Percentiles rank a stretch among this genome's conserved stretches.
phyloP scores from a whole-genome alignment of 2,113 vertebrate genomes.

The Hippolais icterina region DNA sequence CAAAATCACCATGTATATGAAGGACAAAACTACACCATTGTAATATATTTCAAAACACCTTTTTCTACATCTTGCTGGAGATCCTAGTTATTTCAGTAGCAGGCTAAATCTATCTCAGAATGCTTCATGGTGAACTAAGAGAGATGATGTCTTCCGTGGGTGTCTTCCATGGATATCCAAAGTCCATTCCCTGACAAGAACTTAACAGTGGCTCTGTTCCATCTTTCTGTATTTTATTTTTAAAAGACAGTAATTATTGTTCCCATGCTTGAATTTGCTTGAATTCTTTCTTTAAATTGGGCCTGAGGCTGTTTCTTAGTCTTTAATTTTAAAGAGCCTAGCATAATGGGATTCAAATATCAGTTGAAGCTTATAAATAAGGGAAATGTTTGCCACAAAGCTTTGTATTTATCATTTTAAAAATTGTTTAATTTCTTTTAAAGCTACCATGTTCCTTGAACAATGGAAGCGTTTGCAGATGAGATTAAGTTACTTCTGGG shows the following conservation, averaged over 20 bases:
- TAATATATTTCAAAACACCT: background rate
- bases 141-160: background rate
- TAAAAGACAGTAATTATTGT: background rate
- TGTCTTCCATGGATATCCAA: background rate
- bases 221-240: background rate
- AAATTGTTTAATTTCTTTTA: background rate
- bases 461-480: constrained; percentile 96
- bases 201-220: background rate
- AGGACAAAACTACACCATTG: background rate
- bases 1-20: background rate
- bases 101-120: background rate
- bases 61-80: background rate
- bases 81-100: background rate
- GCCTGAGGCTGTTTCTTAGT: background rate
- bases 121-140: background rate
- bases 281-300: background rate
- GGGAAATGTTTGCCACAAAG: background rate
- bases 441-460: constrained; percentile 95
- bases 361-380: background rate
- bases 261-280: background rate
- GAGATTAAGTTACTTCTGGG: constrained; percentile 92
- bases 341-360: background rate
- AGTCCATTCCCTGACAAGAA: background rate
- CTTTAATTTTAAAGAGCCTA: background rate
- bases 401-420: background rate